A percentile compares a stretch with the other conserved stretches of the same genome.
phyloP scores from a whole-genome alignment of 64 coral and sea anemone species.

The Exaiptasia diaphana region DNA sequence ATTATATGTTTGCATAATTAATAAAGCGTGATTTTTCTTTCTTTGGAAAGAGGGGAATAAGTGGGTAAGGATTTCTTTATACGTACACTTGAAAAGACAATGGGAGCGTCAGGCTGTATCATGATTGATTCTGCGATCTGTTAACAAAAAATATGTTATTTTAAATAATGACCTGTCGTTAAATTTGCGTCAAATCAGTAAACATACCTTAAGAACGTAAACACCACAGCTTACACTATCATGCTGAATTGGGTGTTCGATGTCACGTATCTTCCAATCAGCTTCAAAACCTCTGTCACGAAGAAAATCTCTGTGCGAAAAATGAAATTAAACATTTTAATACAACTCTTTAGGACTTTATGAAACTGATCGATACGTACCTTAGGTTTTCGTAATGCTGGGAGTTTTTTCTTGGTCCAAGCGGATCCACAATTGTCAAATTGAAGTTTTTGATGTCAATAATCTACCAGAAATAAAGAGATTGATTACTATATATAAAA shows the following conservation, averaged over 20 bases:
- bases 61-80: no score
- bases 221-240: background rate
- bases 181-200: background rate
- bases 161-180: background rate
- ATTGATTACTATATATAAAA: background rate
- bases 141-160: background rate
- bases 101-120: background rate
- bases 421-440: background rate
- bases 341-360: no score
- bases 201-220: background rate
- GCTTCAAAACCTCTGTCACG: background rate
- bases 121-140: background rate
- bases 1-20: no score
- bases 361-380: background rate
- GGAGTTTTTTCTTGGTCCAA: background rate
- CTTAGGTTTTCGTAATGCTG: background rate
- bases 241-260: background rate
- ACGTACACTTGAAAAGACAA: background rate
- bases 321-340: no score
- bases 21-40: background rate
- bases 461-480: background rate
- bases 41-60: no score
- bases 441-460: background rate
- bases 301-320: background rate
- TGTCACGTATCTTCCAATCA: background rate